phyloP scores from a whole-genome alignment of 2,113 vertebrate genomes.

The Hepsetus odoe region DNA sequence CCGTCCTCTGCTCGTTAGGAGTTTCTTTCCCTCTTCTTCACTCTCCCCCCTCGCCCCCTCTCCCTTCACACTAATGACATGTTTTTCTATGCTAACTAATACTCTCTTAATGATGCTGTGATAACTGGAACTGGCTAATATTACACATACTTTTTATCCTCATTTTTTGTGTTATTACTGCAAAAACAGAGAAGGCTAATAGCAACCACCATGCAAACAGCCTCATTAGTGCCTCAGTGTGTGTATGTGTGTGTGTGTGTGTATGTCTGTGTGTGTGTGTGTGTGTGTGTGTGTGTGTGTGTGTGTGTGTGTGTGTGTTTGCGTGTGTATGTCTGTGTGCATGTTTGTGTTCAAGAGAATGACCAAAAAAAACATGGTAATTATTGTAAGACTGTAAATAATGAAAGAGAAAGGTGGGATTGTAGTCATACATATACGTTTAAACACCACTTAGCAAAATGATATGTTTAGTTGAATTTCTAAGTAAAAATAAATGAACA shows the following conservation, averaged over 20 bases:
- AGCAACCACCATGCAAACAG: conserved; percentile 45
- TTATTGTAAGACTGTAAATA: conserved; percentile 3
- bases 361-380: conserved; percentile 14
- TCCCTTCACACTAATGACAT: conserved; percentile 45
- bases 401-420: neutral
- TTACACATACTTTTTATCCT: conserved; percentile 39
- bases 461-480: too few relatives aligned
- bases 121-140: conserved; percentile 43
- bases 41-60: conserved; percentile 38
- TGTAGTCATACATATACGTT: too few relatives aligned
- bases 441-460: too few relatives aligned
- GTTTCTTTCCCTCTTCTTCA: conserved; percentile 47
- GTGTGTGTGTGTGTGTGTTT: conserved; percentile 31
- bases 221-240: conserved; percentile 48
- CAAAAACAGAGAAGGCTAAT: conserved; percentile 29
- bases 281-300: conserved; percentile 16
- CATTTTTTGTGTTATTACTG: conserved; percentile 31
- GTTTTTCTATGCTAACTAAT: conserved; percentile 43
- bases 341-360: conserved; percentile 32
- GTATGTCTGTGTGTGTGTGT: conserved; percentile 26
- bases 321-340: conserved; percentile 8
- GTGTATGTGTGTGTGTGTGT: too few relatives aligned
- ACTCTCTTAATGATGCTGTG: conserved; percentile 47
- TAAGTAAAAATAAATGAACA: too few relatives aligned
- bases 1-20: conserved; percentile 42